These are phyloP conservation scores for Horisme vitalbata DNA, from an alignment of 2,888 invertebrate species.

Conservation along the genomic window DNA sequence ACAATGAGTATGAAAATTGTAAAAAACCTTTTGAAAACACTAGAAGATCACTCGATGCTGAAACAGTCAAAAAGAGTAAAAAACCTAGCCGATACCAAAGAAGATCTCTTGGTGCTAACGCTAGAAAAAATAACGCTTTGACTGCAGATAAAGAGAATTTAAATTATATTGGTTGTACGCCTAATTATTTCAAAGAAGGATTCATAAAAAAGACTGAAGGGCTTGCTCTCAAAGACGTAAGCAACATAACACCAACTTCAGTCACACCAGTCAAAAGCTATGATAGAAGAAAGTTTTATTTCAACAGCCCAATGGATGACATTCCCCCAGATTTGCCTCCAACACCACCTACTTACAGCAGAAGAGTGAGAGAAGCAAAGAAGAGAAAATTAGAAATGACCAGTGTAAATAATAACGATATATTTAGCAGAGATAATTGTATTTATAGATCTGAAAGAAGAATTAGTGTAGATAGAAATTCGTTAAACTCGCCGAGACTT, in stretches of 20 bases:
- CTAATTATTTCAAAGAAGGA: conserved; percentile 84
- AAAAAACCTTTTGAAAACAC: conserved; percentile 50
- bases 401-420: conserved; percentile 52
- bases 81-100: conserved; percentile 76
- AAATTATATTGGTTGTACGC: conserved; percentile 80
- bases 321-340: conserved; percentile 64
- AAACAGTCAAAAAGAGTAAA: conserved; percentile 69
- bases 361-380: conserved; percentile 74
- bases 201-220: conserved; percentile 80
- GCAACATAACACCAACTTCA: conserved; percentile 83
- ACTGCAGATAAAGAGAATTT: conserved; percentile 73
- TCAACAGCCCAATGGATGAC: conserved; percentile 59
- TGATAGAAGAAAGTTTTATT: conserved; percentile 58
- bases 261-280: conserved; percentile 62
- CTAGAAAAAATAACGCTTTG: conserved; percentile 62
- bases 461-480: conserved; percentile 56
- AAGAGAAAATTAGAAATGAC: conserved; percentile 77
- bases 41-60: conserved; percentile 67
- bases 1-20: conserved; percentile 45
- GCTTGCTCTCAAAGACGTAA: conserved; percentile 81
- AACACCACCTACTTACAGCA: conserved; percentile 72
- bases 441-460: conserved; percentile 71
- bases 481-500: conserved; percentile 50
- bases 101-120: conserved; percentile 64
- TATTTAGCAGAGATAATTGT: conserved; percentile 62